Evolutionary conservation across 2,113 vertebrate species (phyloP).

Genomic region (Coracopsis vasa): DNA sequence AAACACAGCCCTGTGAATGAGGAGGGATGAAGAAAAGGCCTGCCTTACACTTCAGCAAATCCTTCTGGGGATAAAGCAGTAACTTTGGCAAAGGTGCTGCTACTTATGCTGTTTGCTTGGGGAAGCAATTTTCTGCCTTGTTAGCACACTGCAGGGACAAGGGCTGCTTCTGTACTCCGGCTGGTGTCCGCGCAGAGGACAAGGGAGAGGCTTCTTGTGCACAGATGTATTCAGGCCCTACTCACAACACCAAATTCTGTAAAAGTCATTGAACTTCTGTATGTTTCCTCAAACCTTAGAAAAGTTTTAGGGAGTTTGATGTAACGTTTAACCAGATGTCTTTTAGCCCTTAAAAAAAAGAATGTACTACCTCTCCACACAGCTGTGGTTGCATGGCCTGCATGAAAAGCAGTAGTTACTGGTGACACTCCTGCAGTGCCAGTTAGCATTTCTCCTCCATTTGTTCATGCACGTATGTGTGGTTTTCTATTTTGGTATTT

Average conservation of each 20-base stretch:
- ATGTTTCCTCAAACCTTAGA: not conserved
- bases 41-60: not conserved
- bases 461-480: not conserved
- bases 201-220: not conserved
- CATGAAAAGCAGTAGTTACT: not conserved
- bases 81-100: not conserved
- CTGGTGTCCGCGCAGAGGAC: fast-evolving
- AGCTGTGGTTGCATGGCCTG: fast-evolving
- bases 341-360: not conserved
- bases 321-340: not conserved
- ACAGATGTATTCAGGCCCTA: not conserved
- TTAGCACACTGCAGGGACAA: not conserved
- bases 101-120: not conserved
- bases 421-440: not conserved
- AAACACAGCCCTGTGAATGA: not conserved
- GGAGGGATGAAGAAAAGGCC: not conserved
- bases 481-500: not conserved
- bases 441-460: not conserved
- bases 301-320: not conserved
- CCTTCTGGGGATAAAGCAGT: not conserved
- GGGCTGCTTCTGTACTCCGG: not conserved
- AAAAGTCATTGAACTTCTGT: not conserved
- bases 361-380: not conserved
- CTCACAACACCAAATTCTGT: not conserved
- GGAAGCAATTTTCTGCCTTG: not conserved